These are phyloP conservation scores for Stegophylla sp. DNA, from an alignment of 2,888 invertebrate species.

Conservation along the genomic window DNA sequence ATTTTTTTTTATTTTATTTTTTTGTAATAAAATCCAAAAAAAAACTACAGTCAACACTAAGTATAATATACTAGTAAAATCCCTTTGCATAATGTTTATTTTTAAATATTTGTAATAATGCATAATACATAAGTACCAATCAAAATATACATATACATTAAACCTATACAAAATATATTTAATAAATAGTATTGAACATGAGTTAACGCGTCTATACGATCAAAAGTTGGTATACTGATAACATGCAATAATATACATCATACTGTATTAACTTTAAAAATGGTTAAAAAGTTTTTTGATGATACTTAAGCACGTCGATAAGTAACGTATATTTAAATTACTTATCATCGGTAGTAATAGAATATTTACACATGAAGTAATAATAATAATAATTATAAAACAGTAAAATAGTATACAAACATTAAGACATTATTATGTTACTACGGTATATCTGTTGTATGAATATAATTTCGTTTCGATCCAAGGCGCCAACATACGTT, in stretches of 20 bases:
- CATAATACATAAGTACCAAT: background rate
- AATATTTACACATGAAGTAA: too few relatives aligned
- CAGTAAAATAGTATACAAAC: too few relatives aligned
- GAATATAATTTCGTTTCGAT: background rate
- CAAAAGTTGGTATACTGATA: background rate
- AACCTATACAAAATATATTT: background rate
- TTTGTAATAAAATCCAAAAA: slow-evolving; percentile 15
- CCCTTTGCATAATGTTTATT: background rate
- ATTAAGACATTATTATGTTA: background rate
- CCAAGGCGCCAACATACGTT: background rate
- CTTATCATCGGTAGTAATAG: too few relatives aligned
- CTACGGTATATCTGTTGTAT: background rate
- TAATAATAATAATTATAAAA: too few relatives aligned
- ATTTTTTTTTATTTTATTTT: slow-evolving; percentile 9
- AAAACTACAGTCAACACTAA: background rate
- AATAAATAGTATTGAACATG: slow-evolving; percentile 29
- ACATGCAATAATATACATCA: background rate
- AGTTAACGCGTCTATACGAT: background rate
- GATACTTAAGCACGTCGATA: slow-evolving; percentile 4
- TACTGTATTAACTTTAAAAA: background rate
- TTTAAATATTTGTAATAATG: too few relatives aligned
- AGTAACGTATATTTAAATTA: background rate
- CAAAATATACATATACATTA: background rate
- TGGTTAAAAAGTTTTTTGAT: background rate
- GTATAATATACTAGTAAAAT: too few relatives aligned